phyloP scores from a whole-genome alignment of 2,797 vertebrate species.

The Rhinogobio ventralis region DNA sequence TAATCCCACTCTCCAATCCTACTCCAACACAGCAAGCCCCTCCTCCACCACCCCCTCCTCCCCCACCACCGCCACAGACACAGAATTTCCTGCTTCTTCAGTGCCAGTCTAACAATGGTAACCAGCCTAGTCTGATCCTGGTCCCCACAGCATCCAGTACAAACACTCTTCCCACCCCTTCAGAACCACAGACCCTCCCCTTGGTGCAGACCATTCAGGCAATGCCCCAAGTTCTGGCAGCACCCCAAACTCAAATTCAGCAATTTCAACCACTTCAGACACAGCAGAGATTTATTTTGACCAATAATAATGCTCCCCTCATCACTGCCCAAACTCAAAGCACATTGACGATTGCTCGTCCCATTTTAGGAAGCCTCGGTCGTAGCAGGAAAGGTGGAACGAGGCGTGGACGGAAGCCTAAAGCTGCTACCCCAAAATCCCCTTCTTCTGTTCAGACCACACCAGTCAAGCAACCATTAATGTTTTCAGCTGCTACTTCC shows the following conservation, averaged over 20 bases:
- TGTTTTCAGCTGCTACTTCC: slow-evolving; percentile 21
- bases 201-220: slow-evolving; percentile 82
- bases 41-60: slow-evolving; percentile 77
- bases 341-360: slow-evolving; percentile 69
- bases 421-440: slow-evolving; percentile 68
- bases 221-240: slow-evolving; percentile 80
- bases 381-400: slow-evolving; percentile 77
- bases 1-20: slow-evolving; percentile 85
- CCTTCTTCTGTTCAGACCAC: slow-evolving; percentile 35
- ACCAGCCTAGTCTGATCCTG: slow-evolving; percentile 80
- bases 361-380: slow-evolving; percentile 74
- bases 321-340: slow-evolving; percentile 50
- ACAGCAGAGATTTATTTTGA: slow-evolving; percentile 84
- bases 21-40: slow-evolving; percentile 71
- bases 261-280: slow-evolving; percentile 82
- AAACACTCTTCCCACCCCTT: slow-evolving; percentile 64
- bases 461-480: slow-evolving; percentile 37
- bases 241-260: slow-evolving; percentile 73
- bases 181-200: slow-evolving; percentile 72
- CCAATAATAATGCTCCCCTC: slow-evolving; percentile 75
- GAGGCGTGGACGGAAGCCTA: slow-evolving; percentile 78
- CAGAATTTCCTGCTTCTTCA: slow-evolving; percentile 81
- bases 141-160: slow-evolving; percentile 73
- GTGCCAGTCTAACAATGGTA: slow-evolving; percentile 77
- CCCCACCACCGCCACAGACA: slow-evolving; percentile 77